A percentile compares a stretch with the other conserved stretches of the same genome.
These are phyloP conservation scores for Crotalus tigris DNA, from an alignment of 2,113 vertebrate genomes.

Conservation along the genomic window DNA sequence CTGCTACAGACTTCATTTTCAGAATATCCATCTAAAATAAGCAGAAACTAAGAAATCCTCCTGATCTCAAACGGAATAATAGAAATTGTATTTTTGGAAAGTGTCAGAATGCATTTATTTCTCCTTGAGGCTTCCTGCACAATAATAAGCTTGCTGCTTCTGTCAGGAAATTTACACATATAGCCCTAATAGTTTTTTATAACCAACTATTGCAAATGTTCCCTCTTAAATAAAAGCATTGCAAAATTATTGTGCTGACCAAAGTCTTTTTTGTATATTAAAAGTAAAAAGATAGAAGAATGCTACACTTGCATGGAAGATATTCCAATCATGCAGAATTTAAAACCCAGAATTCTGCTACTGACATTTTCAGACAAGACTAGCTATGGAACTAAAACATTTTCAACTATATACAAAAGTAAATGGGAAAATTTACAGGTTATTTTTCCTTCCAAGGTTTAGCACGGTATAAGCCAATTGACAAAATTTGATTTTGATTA, in stretches of 20 bases:
- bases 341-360: neutral
- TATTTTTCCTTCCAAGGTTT: neutral
- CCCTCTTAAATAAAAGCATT: constrained; percentile 15
- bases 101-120: neutral
- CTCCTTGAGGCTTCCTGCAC: neutral
- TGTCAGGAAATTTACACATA: constrained; percentile 2
- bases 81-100: constrained; percentile 6
- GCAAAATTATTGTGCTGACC: constrained; percentile 32
- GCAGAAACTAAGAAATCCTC: neutral
- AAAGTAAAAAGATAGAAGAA: constrained; percentile 27
- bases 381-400: constrained; percentile 18
- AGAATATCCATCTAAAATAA: constrained; percentile 19
- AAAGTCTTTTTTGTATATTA: constrained; percentile 20
- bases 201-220: constrained; percentile 24
- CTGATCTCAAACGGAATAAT: neutral
- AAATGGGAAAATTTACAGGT: neutral
- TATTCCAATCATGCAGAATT: neutral
- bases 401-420: constrained; percentile 33
- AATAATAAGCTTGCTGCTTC: neutral
- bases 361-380: constrained; percentile 11
- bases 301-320: constrained; percentile 10
- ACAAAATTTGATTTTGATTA: constrained; percentile 23
- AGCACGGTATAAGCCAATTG: constrained; percentile 10
- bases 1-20: constrained; percentile 15
- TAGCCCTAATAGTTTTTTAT: constrained; percentile 28